phyloP scores from a whole-genome alignment of 2,888 invertebrate genomes.

The Rhyacophila evoluta region DNA sequence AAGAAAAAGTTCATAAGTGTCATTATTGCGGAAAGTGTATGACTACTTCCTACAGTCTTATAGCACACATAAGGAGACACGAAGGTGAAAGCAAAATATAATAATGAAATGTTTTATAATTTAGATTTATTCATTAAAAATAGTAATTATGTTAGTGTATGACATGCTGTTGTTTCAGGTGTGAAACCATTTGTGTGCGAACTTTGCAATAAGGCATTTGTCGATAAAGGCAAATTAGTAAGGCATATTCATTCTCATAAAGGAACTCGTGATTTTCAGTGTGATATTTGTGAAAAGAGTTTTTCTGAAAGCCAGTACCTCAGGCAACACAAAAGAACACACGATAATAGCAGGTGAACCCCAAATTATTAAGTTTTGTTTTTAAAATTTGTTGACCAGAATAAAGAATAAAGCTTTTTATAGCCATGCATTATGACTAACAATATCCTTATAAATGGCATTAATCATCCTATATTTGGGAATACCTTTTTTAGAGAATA shows the following conservation, averaged over 20 bases:
- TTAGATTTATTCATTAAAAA: too few relatives aligned
- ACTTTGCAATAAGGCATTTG: constrained; percentile 53
- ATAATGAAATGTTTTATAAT: too few relatives aligned
- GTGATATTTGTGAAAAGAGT: constrained; percentile 53
- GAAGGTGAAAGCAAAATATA: constrained; percentile 44
- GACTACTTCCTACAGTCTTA: constrained; percentile 52
- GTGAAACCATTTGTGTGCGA: constrained; percentile 52
- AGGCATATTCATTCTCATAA: constrained; percentile 51
- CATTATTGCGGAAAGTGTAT: constrained; percentile 54
- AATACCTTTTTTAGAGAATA: constrained; percentile 50
- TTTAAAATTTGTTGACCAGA: too few relatives aligned
- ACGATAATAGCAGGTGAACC: constrained; percentile 52
- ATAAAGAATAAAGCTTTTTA: too few relatives aligned
- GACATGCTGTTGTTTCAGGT: constrained; percentile 31
- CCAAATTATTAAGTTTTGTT: too few relatives aligned
- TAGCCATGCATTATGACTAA: too few relatives aligned
- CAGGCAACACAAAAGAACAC: constrained; percentile 52
- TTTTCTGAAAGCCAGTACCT: constrained; percentile 54
- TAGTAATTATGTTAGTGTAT: too few relatives aligned
- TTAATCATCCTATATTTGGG: too few relatives aligned
- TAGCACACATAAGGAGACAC: constrained; percentile 53
- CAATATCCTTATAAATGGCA: too few relatives aligned
- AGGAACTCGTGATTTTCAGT: constrained; percentile 51
- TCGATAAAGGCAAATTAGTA: constrained; percentile 51
- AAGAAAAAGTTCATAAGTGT: constrained; percentile 52